Conservation (phyloP, 1,140 invertebrate genomes). For the Bombus difficillimus region DNA sequence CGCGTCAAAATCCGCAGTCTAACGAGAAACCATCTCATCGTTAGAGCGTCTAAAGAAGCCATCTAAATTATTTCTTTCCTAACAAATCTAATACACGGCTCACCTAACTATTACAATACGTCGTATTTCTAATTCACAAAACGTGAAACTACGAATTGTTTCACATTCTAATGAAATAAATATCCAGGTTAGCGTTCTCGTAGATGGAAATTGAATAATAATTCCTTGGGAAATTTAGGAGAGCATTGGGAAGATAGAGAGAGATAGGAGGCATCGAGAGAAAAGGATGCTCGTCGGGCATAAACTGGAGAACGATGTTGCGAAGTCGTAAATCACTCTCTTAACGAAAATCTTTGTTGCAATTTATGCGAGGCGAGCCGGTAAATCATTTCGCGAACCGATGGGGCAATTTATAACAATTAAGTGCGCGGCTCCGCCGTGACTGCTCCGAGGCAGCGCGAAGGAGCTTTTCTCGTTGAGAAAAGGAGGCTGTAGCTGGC, state of each 20-base stretch:
- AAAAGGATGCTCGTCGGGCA: slow-evolving; percentile 9
- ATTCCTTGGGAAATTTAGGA: slow-evolving; percentile 21
- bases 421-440: slow-evolving; percentile 64
- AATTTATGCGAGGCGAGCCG: slow-evolving; percentile 78
- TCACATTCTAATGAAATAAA: slow-evolving; percentile 11
- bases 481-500: slow-evolving; percentile 47
- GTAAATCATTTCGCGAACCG: slow-evolving; percentile 80
- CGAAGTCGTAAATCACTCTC: slow-evolving; percentile 79
- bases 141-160: background rate
- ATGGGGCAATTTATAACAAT: slow-evolving; percentile 82
- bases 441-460: slow-evolving; percentile 26
- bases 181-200: background rate
- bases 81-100: no score
- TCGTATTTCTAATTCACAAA: background rate
- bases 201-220: slow-evolving; percentile 56
- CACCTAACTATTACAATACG: no score
- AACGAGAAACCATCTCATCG: no score
- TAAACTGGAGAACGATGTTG: slow-evolving; percentile 51
- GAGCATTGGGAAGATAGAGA: background rate
- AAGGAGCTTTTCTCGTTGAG: slow-evolving; percentile 53
- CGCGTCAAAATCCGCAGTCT: no score
- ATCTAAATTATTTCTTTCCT: no score
- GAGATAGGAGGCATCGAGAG: background rate
- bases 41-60: no score
- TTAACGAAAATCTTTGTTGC: slow-evolving; percentile 81